A percentile compares a stretch with the other conserved stretches of the same genome.
phyloP scores from a whole-genome alignment of 2,888 invertebrate species.

The Calliopum simillimum region DNA sequence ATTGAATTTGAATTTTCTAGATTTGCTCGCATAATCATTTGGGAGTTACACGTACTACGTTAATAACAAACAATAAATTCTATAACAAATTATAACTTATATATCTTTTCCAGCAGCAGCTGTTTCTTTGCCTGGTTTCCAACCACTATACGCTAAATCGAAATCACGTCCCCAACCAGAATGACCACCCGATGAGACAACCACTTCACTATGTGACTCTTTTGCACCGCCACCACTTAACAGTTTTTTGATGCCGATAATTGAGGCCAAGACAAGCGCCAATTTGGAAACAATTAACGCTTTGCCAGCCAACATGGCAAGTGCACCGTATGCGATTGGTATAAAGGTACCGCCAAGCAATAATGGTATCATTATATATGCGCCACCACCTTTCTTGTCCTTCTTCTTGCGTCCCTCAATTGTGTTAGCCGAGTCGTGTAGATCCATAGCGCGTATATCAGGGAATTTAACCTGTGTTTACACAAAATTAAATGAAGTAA shows the following conservation, averaged over 20 bases:
- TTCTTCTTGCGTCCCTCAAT: slow-evolving; percentile 71
- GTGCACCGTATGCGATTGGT: slow-evolving; percentile 83
- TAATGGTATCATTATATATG: slow-evolving; percentile 81
- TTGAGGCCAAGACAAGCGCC: slow-evolving; percentile 84
- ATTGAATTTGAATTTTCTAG: slow-evolving; percentile 17
- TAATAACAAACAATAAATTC: neutral
- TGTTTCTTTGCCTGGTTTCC: slow-evolving; percentile 65
- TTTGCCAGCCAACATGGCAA: slow-evolving; percentile 86
- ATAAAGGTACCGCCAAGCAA: slow-evolving; percentile 84
- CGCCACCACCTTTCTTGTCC: slow-evolving; percentile 75
- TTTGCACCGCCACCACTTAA: slow-evolving; percentile 74
- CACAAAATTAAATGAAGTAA: too few species aligned
- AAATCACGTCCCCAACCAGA: slow-evolving; percentile 81
- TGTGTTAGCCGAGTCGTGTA: slow-evolving; percentile 63
- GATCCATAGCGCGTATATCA: slow-evolving; percentile 72
- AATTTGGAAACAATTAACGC: slow-evolving; percentile 87
- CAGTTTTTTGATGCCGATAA: slow-evolving; percentile 87
- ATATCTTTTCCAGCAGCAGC: slow-evolving; percentile 53
- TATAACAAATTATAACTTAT: slow-evolving; percentile 42
- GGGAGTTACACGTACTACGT: neutral
- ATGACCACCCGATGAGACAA: slow-evolving; percentile 76
- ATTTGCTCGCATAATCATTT: slow-evolving; percentile 12
- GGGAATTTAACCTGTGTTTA: slow-evolving; percentile 81
- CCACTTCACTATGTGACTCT: slow-evolving; percentile 78
- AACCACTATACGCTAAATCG: slow-evolving; percentile 73